Evolutionary conservation across 1,140 invertebrate species (phyloP).

Genomic region (Drosophila equinoxialis): DNA sequence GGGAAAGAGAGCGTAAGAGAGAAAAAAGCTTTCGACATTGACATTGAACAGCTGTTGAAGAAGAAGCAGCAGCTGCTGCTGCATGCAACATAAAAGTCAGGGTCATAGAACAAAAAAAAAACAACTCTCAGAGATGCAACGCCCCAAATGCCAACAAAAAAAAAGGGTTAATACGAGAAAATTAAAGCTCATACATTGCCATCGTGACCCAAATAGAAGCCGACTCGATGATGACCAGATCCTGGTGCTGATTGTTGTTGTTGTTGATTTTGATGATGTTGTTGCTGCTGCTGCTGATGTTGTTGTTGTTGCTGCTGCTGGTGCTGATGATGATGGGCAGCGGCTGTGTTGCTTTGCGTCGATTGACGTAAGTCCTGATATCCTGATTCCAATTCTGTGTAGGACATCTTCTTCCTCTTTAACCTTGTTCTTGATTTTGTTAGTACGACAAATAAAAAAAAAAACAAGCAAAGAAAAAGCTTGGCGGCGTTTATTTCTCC

Average conservation of each 20-base stretch:
- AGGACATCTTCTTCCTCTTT: conserved; percentile 86
- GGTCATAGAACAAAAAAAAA: conserved; percentile 31
- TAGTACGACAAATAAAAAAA: conserved; percentile 11
- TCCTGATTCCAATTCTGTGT: conserved; percentile 94
- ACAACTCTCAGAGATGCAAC: conserved; percentile 25
- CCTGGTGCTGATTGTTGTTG: conserved; percentile 6
- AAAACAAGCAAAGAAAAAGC: conserved; percentile 11
- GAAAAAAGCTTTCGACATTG: conserved; percentile 52
- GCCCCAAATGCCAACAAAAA: not conserved
- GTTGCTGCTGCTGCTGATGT: conserved; percentile 20
- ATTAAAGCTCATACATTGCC: conserved; percentile 83
- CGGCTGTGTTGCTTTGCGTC: conserved; percentile 46
- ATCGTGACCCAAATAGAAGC: conserved; percentile 88
- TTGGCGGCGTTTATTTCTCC: conserved; percentile 3
- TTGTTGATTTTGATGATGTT: conserved; percentile 88
- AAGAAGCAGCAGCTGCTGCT: conserved; percentile 18
- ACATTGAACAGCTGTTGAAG: conserved; percentile 54
- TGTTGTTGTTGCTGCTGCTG: conserved; percentile 40
- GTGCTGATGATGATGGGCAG: conserved; percentile 40
- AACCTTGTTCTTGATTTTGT: conserved; percentile 26
- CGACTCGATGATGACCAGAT: conserved; percentile 83
- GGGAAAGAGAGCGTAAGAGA: conserved; percentile 23
- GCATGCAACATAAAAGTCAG: conserved; percentile 40
- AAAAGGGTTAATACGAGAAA: conserved; percentile 4
- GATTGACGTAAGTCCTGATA: conserved; percentile 91